Evolutionary conservation across 2,888 invertebrate species (phyloP), one percentile per base, ranked within the genome.

Genomic region (Ischnus inquisitorius): DNA sequence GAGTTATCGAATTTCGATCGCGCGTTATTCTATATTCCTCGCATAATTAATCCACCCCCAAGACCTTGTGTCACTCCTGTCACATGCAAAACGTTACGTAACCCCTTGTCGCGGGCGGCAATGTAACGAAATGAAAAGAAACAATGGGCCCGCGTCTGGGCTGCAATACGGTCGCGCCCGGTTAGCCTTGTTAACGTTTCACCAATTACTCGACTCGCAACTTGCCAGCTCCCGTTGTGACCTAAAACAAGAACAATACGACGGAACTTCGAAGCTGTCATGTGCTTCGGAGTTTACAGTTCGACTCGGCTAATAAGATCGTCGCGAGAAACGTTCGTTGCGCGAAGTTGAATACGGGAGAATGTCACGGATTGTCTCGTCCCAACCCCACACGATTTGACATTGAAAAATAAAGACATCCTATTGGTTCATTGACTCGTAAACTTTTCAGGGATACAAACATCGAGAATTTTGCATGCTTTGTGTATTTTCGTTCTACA

Each of bases 381-480:
- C 34, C 34, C 4, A 34, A 1, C 34, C 34, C 6, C 8, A 4
- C 6, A 6, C 34, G 34, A 34, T 8, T 6, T 8, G 34, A 34
- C 34, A 34, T 54, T 12, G 54, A 16, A 8, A 22, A 54, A 68
- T 75, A 43, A 75, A 43, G 34, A 79, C 34, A 54, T n/a, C 34
- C 67, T 12, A 76, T n/a, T 51, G 22, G 39, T 62, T 60, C 25
- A 16, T 48, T 43, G 51, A 19, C 10, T 22, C 43, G 60, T 6
- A 46, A 60, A 8, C 22, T 41, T 34, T 54, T 62, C 10, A 19
- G 28, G 51, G 41, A 39, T 69, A 34, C 1, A n/a, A 43, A 67
- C 39, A 22, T 67, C 60, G 16, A 79, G 71, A 46, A 79, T 78
- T 88, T 79, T 89, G 91, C 90, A 91, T 90, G 91, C 87, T 85